Base-by-base conservation (phyloP, 2,113 vertebrate genomes). In the Dipodomys spectabilis region DNA sequence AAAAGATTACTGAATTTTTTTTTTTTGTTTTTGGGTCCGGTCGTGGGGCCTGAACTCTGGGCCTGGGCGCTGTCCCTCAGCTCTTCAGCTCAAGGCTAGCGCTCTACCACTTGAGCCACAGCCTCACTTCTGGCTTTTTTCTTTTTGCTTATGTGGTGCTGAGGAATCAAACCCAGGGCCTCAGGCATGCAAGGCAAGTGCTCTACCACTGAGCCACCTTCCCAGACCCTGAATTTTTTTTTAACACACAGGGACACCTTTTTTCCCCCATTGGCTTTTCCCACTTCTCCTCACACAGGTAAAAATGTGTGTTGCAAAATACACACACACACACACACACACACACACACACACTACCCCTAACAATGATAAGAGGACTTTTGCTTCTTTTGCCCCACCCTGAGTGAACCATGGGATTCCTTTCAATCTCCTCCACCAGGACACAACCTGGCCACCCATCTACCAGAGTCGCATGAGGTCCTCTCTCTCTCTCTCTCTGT, bases 381-480 rank as follows among this genome's bases (percentile, higher is more conserved):
- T 82, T 32, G 30, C 71, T 23, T n/a, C 49, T 12, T 39, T 32
- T 53, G 28, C 18, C 22, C 27, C 7, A 7, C 35, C 6, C 7
- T 20, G 45, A 77, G 20, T 8, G 6, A 6, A 19, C 27, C 22
- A 28, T 6, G 6, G 20, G 65, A 16, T 28, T 78, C 18, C 23
- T 82, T 23, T 28, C 44, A 49, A 73, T 4, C 4, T 0, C 9
- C 32, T 44, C 22, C 2, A 45, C 11, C 19, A 35, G 32, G 22
- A 16, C 27, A 9, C 32, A 71, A 32, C 18, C n/a, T 68, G 65
- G 0, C 15, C 30, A 45, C 10, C 73, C 25, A 1, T 23, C 28
- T 60, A 35, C 22, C 65, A 0, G 45, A 27, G 67, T 72, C 39
- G 74, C 45, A 0, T 0, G 0, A 16, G 19, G 13, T 0, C 1